A percentile compares a stretch with the other conserved stretches of the same genome.
phyloP scores from a whole-genome alignment of 2,113 vertebrate genomes.

The Hirundichthys speculiger region DNA sequence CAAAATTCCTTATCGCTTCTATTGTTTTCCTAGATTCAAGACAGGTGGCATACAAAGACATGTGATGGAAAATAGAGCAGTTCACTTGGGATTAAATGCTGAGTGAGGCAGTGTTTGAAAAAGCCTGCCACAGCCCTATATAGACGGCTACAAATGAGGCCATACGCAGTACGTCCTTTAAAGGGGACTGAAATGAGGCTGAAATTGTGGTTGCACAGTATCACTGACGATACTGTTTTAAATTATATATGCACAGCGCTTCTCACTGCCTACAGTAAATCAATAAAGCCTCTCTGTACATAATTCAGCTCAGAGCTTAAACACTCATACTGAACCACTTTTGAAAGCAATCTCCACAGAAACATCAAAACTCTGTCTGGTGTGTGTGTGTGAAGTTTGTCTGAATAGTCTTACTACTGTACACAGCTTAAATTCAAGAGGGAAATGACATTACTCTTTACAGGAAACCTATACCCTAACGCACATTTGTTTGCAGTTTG shows the following conservation, averaged over 20 bases:
- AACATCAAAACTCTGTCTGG: slow-evolving; percentile 6
- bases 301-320: slow-evolving; percentile 43
- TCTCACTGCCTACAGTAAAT: slow-evolving; percentile 37
- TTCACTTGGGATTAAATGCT: slow-evolving; percentile 70
- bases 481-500: not conserved
- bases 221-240: slow-evolving; percentile 3
- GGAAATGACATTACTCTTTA: not conserved
- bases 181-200: slow-evolving; percentile 24
- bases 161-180: slow-evolving; percentile 40
- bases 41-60: slow-evolving; percentile 50
- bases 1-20: slow-evolving; percentile 14
- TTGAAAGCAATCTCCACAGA: slow-evolving; percentile 8
- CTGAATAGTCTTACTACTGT: slow-evolving; percentile 3
- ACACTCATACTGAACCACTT: slow-evolving; percentile 6
- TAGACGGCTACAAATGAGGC: slow-evolving; percentile 66
- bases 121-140: slow-evolving; percentile 55
- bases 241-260: slow-evolving; percentile 30
- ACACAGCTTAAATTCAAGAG: not conserved
- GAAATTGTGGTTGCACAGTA: slow-evolving; percentile 11
- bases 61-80: slow-evolving; percentile 62
- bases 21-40: slow-evolving; percentile 29
- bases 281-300: slow-evolving; percentile 32
- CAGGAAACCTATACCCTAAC: not conserved
- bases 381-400: slow-evolving; percentile 6
- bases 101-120: slow-evolving; percentile 60